Evolutionary conservation across 2,797 vertebrate genomes (phyloP), one percentile per base, ranked within the genome.

Genomic region (Euthynnus affinis): DNA sequence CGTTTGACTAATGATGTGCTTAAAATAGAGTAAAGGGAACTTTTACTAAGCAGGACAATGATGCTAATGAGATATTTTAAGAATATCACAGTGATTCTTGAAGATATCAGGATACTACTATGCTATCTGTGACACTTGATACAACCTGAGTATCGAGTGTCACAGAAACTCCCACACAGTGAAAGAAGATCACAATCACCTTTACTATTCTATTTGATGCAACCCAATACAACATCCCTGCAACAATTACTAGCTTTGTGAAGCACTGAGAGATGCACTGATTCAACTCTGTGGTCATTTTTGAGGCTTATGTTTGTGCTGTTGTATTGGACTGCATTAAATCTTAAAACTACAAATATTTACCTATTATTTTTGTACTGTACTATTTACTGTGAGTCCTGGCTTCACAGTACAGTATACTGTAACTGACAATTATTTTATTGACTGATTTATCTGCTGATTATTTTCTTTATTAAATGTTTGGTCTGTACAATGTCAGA

Each of bases 201-300:
- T 58, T 52, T 44, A 32, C 27, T 64, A 7, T 56, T 13, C 27
- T 64, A 7, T 56, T 13, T 60, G 68, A 64, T 57, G 48, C 25
- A 71, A 75, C 58, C 57, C 29, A 62, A 68, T 49, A 29, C 71
- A 82, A 25, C 78, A 73, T 13, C 65, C 29, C 40, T 68, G 61
- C 71, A 79, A 66, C 62, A 81, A 63, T 23, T 22, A 69, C 55
- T 23, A 37, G 48, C 29, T 69, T 18, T 68, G 46, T 67, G 12
- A 76, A 56, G 42, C 12, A 42, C 1, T 13, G 2, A 55, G 12
- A 66, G 20, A 52, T 23, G 48, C 46, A 55, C 57, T 71, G 68
- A 68, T 61, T 55, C 61, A 77, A 60, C 56, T 10, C 0, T 49
- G 25, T 29, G 9, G 34, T 40, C 2, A 14, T 57, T 22, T 58